A percentile compares a stretch with the other conserved stretches of the same genome.
Conservation (phyloP, 2,888 invertebrate species). For the Zaprionus lineosus region DNA sequence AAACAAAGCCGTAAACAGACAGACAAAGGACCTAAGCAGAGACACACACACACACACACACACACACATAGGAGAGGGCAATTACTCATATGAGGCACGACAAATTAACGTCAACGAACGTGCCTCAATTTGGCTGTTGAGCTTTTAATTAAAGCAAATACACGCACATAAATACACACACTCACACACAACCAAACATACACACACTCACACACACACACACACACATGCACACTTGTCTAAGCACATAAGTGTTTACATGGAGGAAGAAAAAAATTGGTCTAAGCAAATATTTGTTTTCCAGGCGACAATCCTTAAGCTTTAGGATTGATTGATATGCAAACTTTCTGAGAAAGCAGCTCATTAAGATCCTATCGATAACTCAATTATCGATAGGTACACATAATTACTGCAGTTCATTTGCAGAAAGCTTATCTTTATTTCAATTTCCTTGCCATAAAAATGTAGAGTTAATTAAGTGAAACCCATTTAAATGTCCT, state of each 20-base stretch:
- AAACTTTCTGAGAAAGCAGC: too few species aligned
- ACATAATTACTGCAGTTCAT: too few species aligned
- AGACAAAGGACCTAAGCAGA: slow-evolving; percentile 10
- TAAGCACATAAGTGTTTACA: background rate
- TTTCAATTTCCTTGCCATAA: too few species aligned
- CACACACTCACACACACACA: background rate
- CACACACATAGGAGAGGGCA: slow-evolving; percentile 7
- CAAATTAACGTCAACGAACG: slow-evolving; percentile 61
- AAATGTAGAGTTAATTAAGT: too few species aligned
- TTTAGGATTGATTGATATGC: too few species aligned
- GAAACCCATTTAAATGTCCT: too few species aligned
- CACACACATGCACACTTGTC: background rate
- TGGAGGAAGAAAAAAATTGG: background rate
- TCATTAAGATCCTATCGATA: too few species aligned
- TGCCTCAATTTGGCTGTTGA: slow-evolving; percentile 61
- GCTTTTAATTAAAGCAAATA: slow-evolving; percentile 50
- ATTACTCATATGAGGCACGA: slow-evolving; percentile 56
- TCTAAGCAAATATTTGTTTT: too few species aligned
- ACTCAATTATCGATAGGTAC: too few species aligned
- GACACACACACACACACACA: background rate
- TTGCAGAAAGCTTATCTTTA: too few species aligned
- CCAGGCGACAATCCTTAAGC: too few species aligned
- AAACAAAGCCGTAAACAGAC: slow-evolving; percentile 16
- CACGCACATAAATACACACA: slow-evolving; percentile 10
- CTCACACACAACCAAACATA: background rate